Conservation (phyloP, 1,140 invertebrate species). For the Rhyzopertha dominica region DNA sequence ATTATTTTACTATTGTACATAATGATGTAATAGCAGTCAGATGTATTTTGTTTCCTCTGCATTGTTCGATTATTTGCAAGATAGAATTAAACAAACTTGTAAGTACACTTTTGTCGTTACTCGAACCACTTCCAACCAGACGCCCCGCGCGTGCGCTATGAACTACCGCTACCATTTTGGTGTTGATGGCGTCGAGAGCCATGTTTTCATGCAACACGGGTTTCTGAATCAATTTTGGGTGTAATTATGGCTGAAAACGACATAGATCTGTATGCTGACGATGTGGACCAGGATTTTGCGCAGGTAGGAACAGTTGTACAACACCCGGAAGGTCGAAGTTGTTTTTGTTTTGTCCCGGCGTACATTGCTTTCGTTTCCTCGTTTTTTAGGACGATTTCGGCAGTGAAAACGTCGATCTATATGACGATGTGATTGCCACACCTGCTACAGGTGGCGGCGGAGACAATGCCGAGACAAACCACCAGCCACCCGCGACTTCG, state of each 20-base stretch:
- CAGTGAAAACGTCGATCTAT: slow-evolving; percentile 86
- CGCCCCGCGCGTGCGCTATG: slow-evolving; percentile 4
- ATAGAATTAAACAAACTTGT: not conserved
- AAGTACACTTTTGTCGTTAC: not conserved
- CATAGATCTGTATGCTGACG: slow-evolving; percentile 95
- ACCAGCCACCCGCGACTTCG: slow-evolving; percentile 33
- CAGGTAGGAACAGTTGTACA: slow-evolving; percentile 55
- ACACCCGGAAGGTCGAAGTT: not conserved
- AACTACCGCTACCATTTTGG: not conserved
- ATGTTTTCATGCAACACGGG: slow-evolving; percentile 4
- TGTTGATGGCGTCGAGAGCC: slow-evolving; percentile 5
- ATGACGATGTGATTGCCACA: slow-evolving; percentile 90
- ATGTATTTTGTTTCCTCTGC: too few relatives aligned
- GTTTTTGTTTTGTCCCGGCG: slow-evolving; percentile 4
- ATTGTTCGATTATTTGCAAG: not conserved
- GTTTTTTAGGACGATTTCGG: slow-evolving; percentile 72
- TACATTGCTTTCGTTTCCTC: slow-evolving; percentile 8
- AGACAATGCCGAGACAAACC: slow-evolving; percentile 49
- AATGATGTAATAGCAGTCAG: too few relatives aligned
- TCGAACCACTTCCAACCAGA: not conserved
- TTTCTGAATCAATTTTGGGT: too few relatives aligned
- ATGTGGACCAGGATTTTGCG: slow-evolving; percentile 92
- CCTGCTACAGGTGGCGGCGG: slow-evolving; percentile 54
- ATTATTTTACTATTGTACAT: too few relatives aligned
- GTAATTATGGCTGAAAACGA: slow-evolving; percentile 89